Percentiles rank a stretch among this genome's conserved stretches.
phyloP scores from a whole-genome alignment of 2,113 vertebrate species.

The Xiphophorus couchianus region DNA sequence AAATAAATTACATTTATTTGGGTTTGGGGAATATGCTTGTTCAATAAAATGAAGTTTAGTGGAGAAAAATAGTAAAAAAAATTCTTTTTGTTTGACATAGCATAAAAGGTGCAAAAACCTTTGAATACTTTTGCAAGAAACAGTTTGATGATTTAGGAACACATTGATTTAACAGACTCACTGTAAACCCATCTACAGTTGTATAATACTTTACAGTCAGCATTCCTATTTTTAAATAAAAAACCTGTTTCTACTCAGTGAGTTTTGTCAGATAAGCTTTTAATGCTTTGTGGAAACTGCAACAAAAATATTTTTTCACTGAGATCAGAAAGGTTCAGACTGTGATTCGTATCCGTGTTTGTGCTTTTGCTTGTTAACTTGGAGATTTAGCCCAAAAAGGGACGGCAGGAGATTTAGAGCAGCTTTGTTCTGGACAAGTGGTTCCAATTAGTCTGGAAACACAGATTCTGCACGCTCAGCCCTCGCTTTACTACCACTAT shows the following conservation, averaged over 20 bases:
- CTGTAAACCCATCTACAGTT: not conserved
- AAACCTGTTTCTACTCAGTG: not conserved
- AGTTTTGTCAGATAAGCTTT: not conserved
- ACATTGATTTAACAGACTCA: not conserved
- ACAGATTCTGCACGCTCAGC: slow-evolving; percentile 13
- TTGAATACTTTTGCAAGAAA: too few relatives aligned
- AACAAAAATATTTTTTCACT: not conserved
- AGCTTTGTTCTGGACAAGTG: slow-evolving; percentile 37
- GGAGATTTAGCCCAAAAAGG: slow-evolving; percentile 47
- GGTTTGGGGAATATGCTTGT: not conserved
- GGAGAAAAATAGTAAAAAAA: not conserved
- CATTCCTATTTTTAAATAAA: not conserved
- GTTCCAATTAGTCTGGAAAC: slow-evolving; percentile 65
- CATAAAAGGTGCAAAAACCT: not conserved
- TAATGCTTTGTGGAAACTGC: slow-evolving; percentile 2
- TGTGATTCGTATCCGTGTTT: slow-evolving; percentile 37
- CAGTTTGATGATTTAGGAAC: too few relatives aligned
- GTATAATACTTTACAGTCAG: not conserved
- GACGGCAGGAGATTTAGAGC: slow-evolving; percentile 43
- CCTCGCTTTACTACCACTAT: not conserved
- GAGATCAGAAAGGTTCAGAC: slow-evolving; percentile 28
- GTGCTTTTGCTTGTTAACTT: slow-evolving; percentile 51
- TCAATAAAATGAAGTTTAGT: not conserved
- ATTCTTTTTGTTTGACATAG: not conserved
- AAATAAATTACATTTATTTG: not conserved